Percentiles rank a stretch among this genome's conserved stretches.
These are phyloP conservation scores for Andrena marginata DNA, from an alignment of 2,888 invertebrate species.

Conservation along the genomic window DNA sequence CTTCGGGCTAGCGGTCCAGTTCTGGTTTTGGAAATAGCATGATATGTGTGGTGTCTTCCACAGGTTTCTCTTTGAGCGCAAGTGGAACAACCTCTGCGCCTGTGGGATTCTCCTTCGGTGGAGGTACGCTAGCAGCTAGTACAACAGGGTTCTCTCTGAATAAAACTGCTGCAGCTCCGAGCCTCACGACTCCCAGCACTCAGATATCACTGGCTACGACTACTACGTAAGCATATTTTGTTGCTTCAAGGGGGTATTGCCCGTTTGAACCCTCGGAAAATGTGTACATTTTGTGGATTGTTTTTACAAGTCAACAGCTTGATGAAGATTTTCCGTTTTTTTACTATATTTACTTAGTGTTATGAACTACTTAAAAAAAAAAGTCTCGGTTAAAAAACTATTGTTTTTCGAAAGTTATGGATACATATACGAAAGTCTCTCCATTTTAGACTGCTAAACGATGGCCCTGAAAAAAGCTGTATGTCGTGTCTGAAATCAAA, in stretches of 20 bases:
- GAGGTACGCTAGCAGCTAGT: conserved; percentile 60
- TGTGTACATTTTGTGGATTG: too few species aligned
- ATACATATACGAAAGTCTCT: too few species aligned
- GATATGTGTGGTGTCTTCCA: conserved; percentile 38
- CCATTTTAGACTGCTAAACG: too few species aligned
- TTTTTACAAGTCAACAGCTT: too few species aligned
- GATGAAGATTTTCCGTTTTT: too few species aligned
- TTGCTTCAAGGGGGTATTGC: background rate
- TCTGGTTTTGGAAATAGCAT: background rate
- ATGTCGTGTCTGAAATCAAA: too few species aligned
- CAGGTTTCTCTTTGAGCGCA: conserved; percentile 63
- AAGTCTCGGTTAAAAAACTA: too few species aligned
- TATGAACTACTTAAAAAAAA: too few species aligned
- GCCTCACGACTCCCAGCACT: conserved; percentile 69
- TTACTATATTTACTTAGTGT: too few species aligned
- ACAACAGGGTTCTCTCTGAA: conserved; percentile 74
- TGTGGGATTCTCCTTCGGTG: conserved; percentile 67
- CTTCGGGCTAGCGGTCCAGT: background rate
- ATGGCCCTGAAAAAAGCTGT: too few species aligned
- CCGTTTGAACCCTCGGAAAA: too few species aligned
- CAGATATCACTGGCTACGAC: conserved; percentile 78
- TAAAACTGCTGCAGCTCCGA: conserved; percentile 72
- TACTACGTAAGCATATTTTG: conserved; percentile 75
- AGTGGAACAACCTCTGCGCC: conserved; percentile 58
- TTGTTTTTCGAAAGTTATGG: too few species aligned